phyloP scores from a whole-genome alignment of 2,797 vertebrate species.

The Tragelaphus eurycerus region DNA sequence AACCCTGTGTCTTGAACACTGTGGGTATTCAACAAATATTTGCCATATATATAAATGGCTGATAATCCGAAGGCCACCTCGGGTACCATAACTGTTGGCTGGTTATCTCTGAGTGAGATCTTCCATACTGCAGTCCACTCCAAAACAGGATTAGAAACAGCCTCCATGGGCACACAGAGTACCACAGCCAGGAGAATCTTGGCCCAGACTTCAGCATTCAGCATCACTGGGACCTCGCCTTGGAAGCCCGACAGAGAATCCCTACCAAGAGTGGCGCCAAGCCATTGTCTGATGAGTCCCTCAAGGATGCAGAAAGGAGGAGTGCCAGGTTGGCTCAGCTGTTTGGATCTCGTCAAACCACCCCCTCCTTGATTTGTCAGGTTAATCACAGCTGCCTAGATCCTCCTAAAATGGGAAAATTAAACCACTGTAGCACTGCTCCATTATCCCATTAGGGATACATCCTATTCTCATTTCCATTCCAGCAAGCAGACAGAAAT shows the following conservation, averaged over 20 bases:
- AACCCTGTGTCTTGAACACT: background rate
- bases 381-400: slow-evolving; percentile 76
- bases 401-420: slow-evolving; percentile 47
- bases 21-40: slow-evolving; percentile 62
- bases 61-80: slow-evolving; percentile 54
- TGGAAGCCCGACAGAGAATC: slow-evolving; percentile 57
- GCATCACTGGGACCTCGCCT: slow-evolving; percentile 25
- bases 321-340: slow-evolving; percentile 75
- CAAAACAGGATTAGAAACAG: slow-evolving; percentile 64
- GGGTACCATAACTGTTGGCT: slow-evolving; percentile 48
- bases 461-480: slow-evolving; percentile 30
- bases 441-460: slow-evolving; percentile 63
- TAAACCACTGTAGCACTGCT: slow-evolving; percentile 6
- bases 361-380: slow-evolving; percentile 68
- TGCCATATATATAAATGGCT: slow-evolving; percentile 58
- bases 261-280: background rate
- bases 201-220: slow-evolving; percentile 45
- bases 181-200: slow-evolving; percentile 65
- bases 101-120: slow-evolving; percentile 55
- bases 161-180: slow-evolving; percentile 40
- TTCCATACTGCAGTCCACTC: slow-evolving; percentile 24
- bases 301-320: slow-evolving; percentile 39
- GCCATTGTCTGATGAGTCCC: slow-evolving; percentile 62
- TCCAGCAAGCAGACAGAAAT: slow-evolving; percentile 43
- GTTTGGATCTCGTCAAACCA: slow-evolving; percentile 60